Base-by-base conservation (phyloP, 2,888 invertebrate genomes). In the Hydroisotoma schaefferi region DNA sequence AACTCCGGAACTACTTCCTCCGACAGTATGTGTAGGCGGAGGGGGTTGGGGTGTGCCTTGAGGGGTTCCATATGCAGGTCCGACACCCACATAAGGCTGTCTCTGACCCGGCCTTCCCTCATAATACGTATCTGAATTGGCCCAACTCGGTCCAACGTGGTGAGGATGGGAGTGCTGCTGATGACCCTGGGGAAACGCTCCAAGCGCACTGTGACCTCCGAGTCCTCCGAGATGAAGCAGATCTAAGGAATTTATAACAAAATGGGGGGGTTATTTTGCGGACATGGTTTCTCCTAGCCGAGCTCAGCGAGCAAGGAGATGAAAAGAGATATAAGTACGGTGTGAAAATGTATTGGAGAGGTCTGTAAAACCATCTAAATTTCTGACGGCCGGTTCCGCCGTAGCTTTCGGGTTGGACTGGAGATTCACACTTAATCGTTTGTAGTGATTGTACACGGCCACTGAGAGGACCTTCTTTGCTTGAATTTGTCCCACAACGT, bases 391-490 rank as follows among this genome's bases (percentile, higher is more conserved):
- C 6, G 67, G 60, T 29, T 70, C 70, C 8, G 67, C 33, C 6
- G 66, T 23, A 26, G 59, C 58, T 28, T 65, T 68, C 22, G 59
- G 57, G 18, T 75, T 75, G 76, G 77, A 82, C 72, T 85, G 87
- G 62, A 90, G 82, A 79, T 97, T 97, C 78, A 97, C 94, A 78
- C 90, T 91, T 75, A 99, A 93, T 74, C 98, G 82, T 80, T 98
- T 97, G 79, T 98, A 99, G 77, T 99, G 99, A 80, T 98, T 97
- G 80, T 99, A 99, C 1, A 99, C 98, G 12, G 98, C 97, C 33
- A 98, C 98, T 0, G 97, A 88, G 37, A 99, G 81, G 38, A 97
- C 95, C 80, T 97, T 97, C 80, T 99, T 99, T 1, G 98, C 98
- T 77, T 88, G 85, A 70, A 95, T 92, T 78, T 99, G 98, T 0